These are phyloP conservation scores for Tenthredo livida DNA, from an alignment of 2,888 invertebrate species.

Conservation along the genomic window DNA sequence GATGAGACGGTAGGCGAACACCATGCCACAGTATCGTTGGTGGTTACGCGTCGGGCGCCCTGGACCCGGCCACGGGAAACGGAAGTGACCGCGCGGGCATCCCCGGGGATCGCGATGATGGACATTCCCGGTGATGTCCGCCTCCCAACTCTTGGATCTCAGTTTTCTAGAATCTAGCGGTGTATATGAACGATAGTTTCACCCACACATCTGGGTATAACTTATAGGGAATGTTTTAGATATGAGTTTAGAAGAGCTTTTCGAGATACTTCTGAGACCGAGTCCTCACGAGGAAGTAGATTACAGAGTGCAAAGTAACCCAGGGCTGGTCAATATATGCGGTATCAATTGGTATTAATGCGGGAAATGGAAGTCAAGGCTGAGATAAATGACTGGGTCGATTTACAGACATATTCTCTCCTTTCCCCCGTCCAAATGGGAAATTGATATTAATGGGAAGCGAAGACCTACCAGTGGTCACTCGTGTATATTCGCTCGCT, in stretches of 20 bases:
- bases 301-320: background rate
- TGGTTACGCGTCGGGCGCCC: conserved; percentile 35
- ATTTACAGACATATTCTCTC: conserved; percentile 60
- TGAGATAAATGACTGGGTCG: conserved; percentile 71
- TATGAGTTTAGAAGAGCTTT: background rate
- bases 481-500: conserved; percentile 53
- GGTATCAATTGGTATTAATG: conserved; percentile 72
- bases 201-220: background rate
- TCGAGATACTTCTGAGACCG: background rate
- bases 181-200: background rate
- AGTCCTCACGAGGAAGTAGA: background rate
- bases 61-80: conserved; percentile 64
- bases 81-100: conserved; percentile 72
- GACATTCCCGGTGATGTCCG: conserved; percentile 63
- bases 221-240: background rate
- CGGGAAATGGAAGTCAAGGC: conserved; percentile 62
- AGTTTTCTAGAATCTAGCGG: background rate
- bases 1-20: conserved; percentile 52
- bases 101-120: conserved; percentile 66
- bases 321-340: background rate
- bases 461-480: conserved; percentile 63
- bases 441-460: conserved; percentile 75
- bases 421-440: conserved; percentile 63
- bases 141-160: conserved; percentile 15
- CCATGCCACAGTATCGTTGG: conserved; percentile 2